These are phyloP conservation scores for Ormyrus nitidulus DNA, from an alignment of 2,888 invertebrate species.

Conservation along the genomic window DNA sequence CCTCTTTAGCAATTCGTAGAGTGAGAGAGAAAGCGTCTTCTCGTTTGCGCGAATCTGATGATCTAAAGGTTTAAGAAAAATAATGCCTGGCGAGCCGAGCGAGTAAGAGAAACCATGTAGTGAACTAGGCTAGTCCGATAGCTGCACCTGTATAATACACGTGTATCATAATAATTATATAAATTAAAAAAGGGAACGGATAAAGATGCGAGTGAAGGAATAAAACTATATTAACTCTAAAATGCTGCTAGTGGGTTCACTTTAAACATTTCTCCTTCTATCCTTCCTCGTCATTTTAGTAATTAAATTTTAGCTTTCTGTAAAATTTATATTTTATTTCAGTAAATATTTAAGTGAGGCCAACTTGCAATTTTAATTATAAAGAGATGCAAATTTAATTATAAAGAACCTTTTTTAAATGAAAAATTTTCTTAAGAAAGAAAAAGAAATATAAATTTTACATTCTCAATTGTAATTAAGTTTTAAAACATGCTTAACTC, in stretches of 20 bases:
- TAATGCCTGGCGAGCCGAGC: conserved; percentile 37
- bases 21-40: conserved; percentile 6
- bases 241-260: no score
- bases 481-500: background rate
- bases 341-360: no score
- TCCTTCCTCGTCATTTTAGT: no score
- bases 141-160: conserved; percentile 59
- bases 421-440: conserved; percentile 1
- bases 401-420: background rate
- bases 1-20: conserved; percentile 40
- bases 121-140: conserved; percentile 61
- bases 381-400: conserved; percentile 14
- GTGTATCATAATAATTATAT: conserved; percentile 57
- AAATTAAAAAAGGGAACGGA: conserved; percentile 15
- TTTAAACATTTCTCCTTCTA: no score
- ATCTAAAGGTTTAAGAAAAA: background rate
- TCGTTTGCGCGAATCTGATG: background rate
- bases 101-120: conserved; percentile 54
- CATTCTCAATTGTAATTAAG: background rate
- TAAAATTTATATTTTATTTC: no score
- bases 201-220: no score
- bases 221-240: no score
- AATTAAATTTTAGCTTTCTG: no score
- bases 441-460: conserved; percentile 19
- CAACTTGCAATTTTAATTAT: conserved; percentile 10